Evolutionary conservation across 2,888 invertebrate genomes (phyloP).

Genomic region (Exocentrus adspersus): DNA sequence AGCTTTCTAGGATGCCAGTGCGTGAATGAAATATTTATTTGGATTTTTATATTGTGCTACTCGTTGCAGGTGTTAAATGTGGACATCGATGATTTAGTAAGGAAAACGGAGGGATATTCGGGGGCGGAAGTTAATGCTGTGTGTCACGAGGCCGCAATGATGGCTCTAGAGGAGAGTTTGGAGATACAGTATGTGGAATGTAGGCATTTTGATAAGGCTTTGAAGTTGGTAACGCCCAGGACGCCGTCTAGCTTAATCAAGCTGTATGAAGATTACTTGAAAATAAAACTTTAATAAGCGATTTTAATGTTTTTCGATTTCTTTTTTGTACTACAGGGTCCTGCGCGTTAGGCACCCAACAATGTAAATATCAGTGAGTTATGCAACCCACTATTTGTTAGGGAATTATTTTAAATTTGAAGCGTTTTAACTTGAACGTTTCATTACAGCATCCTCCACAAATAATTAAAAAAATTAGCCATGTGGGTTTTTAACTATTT

Average conservation of each 20-base stretch:
- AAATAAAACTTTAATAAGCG: constrained; percentile 48
- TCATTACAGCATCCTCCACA: constrained; percentile 16
- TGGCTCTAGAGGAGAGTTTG: constrained; percentile 81
- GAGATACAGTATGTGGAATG: constrained; percentile 70
- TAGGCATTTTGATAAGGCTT: constrained; percentile 78
- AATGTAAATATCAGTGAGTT: too few species aligned
- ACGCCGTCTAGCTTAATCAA: constrained; percentile 77
- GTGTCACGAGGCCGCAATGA: constrained; percentile 91
- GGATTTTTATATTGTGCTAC: too few species aligned
- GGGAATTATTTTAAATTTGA: too few species aligned
- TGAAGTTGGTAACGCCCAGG: constrained; percentile 78
- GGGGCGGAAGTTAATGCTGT: constrained; percentile 94
- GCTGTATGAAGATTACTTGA: constrained; percentile 76
- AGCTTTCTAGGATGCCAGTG: constrained; percentile 78
- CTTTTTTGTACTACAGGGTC: too few species aligned
- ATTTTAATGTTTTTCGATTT: too few species aligned
- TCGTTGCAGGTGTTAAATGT: constrained; percentile 69
- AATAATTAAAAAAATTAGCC: constrained; percentile 2
- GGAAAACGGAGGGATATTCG: constrained; percentile 82
- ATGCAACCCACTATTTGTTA: too few species aligned
- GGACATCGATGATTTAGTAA: constrained; percentile 73
- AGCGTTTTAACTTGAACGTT: not conserved
- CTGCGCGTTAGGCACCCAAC: too few species aligned
- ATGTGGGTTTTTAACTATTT: constrained; percentile 18
- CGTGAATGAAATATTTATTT: too few species aligned